Conservation (phyloP, 2,797 vertebrate genomes). For the Myotis findleyi region DNA sequence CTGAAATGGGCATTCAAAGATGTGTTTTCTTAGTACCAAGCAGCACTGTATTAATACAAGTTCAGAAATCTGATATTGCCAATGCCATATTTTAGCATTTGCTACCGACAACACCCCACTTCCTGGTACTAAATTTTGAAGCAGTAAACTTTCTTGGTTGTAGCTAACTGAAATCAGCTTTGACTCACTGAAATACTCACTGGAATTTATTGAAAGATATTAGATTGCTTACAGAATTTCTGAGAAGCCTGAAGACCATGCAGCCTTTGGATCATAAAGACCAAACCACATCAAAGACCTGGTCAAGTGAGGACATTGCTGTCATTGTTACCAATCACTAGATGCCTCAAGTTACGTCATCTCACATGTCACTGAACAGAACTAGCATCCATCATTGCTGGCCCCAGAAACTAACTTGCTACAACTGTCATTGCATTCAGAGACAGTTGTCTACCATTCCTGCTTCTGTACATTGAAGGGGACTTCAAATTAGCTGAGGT, state of each 20-base stretch:
- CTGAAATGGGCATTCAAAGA: not conserved
- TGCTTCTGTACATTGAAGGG: not conserved
- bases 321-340: not conserved
- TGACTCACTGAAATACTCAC: not conserved
- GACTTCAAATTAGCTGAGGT: not conserved
- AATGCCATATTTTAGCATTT: not conserved
- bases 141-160: not conserved
- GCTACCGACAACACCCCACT: not conserved
- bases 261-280: not conserved
- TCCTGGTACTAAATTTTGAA: not conserved
- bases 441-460: not conserved
- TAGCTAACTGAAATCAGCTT: not conserved
- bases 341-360: not conserved
- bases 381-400: not conserved
- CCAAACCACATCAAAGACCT: not conserved
- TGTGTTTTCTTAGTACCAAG: not conserved
- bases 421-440: not conserved
- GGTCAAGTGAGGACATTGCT: not conserved
- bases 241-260: not conserved
- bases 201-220: not conserved
- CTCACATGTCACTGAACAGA: not conserved
- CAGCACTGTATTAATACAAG: not conserved
- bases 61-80: not conserved
- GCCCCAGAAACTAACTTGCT: not conserved
- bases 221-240: conserved; percentile 15